These are phyloP conservation scores for Pasiphila rectangulata DNA, from an alignment of 2,888 invertebrate species.

Conservation along the genomic window DNA sequence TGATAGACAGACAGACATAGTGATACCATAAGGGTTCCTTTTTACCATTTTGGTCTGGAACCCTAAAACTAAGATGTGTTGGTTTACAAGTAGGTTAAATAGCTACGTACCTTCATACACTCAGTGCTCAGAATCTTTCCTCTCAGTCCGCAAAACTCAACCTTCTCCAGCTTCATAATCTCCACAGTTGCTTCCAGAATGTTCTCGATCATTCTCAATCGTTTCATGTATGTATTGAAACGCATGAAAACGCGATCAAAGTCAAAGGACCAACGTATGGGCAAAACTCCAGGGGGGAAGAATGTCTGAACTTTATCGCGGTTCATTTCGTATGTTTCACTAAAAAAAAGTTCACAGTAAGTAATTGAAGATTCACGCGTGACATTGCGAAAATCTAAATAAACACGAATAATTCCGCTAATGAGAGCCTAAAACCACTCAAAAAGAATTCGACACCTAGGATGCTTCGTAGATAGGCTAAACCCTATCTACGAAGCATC, in stretches of 20 bases:
- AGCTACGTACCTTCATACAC: slow-evolving; percentile 65
- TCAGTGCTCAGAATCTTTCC: slow-evolving; percentile 82
- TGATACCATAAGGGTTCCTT: too few relatives aligned
- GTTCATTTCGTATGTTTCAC: slow-evolving; percentile 77
- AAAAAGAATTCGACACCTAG: too few relatives aligned
- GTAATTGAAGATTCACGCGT: too few relatives aligned
- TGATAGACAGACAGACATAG: too few relatives aligned
- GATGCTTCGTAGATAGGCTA: too few relatives aligned
- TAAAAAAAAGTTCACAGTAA: slow-evolving; percentile 26
- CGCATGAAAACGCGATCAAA: slow-evolving; percentile 86
- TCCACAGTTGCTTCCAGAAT: slow-evolving; percentile 89
- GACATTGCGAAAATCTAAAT: too few relatives aligned
- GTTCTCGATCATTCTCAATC: slow-evolving; percentile 83
- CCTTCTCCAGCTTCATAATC: slow-evolving; percentile 92
- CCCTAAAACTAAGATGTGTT: too few relatives aligned
- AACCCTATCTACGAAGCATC: too few relatives aligned
- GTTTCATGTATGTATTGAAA: slow-evolving; percentile 82
- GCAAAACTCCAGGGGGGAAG: slow-evolving; percentile 77
- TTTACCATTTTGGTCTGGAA: too few relatives aligned
- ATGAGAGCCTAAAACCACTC: too few relatives aligned
- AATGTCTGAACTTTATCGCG: slow-evolving; percentile 77
- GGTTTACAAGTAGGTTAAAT: too few relatives aligned
- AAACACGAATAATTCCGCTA: too few relatives aligned
- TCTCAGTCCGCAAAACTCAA: slow-evolving; percentile 86
- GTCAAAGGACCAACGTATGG: slow-evolving; percentile 88